A percentile compares a stretch with the other conserved stretches of the same genome.
Evolutionary conservation across 1,140 invertebrate genomes (phyloP).

Genomic region (Lasioglossum albipes): DNA sequence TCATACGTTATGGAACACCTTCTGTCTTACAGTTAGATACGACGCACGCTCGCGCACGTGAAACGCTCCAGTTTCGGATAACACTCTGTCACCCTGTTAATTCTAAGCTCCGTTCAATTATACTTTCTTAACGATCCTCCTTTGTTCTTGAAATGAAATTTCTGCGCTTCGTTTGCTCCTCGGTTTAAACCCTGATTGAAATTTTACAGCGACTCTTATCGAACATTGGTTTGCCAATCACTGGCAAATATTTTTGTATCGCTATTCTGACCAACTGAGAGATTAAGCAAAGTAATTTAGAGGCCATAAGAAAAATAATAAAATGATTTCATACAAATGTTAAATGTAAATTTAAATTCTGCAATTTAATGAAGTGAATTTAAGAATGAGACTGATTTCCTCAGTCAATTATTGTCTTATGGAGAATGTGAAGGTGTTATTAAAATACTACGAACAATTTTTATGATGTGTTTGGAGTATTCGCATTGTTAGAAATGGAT

Average conservation of each 20-base stretch:
- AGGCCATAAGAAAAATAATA: too few species aligned
- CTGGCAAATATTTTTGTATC: background rate
- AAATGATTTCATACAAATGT: too few species aligned
- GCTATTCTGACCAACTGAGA: background rate
- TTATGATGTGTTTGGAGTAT: too few species aligned
- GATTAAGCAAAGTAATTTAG: background rate
- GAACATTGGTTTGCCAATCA: background rate
- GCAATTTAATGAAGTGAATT: too few species aligned
- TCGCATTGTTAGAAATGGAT: too few species aligned
- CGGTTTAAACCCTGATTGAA: background rate
- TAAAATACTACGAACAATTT: too few species aligned
- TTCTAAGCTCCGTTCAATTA: background rate
- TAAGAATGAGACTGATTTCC: background rate
- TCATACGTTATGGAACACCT: conserved; percentile 53
- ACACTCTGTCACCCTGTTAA: background rate
- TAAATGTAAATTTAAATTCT: too few species aligned
- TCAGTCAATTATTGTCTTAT: background rate
- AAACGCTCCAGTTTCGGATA: conserved; percentile 16
- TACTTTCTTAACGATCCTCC: background rate
- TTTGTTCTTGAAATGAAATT: background rate
- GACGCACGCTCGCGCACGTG: background rate
- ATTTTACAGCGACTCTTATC: background rate
- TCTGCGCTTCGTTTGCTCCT: background rate
- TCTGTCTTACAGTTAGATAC: conserved; percentile 48
- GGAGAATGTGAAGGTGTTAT: too few species aligned